Evolutionary conservation across 2,888 invertebrate species (phyloP).

Genomic region (Chromoteleia sp.): DNA sequence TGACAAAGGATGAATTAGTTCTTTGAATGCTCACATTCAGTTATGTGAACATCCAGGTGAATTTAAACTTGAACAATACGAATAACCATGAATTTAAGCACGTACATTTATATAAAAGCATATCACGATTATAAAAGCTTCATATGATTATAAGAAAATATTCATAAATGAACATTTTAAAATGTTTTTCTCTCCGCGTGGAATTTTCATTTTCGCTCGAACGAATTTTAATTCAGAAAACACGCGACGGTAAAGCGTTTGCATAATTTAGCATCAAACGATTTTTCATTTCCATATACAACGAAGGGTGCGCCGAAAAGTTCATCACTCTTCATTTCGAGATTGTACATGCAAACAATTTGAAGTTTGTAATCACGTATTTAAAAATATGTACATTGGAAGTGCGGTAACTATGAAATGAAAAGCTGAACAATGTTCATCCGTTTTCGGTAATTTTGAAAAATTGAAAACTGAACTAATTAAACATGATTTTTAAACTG

Average conservation of each 20-base stretch:
- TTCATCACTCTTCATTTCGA: constrained; percentile 8
- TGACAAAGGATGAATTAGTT: background rate
- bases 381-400: too few species aligned
- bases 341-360: background rate
- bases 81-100: constrained; percentile 25
- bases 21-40: constrained; percentile 19
- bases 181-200: background rate
- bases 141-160: constrained; percentile 13
- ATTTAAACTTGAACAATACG: constrained; percentile 11
- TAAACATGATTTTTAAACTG: too few species aligned
- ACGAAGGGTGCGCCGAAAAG: constrained; percentile 16
- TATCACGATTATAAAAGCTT: constrained; percentile 8
- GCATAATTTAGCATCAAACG: constrained; percentile 30
- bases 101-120: constrained; percentile 13
- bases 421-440: too few species aligned
- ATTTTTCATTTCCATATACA: constrained; percentile 28
- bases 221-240: constrained; percentile 26
- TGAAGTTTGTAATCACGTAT: background rate
- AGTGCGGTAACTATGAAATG: too few species aligned
- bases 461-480: too few species aligned
- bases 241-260: constrained; percentile 5
- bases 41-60: constrained; percentile 6
- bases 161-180: constrained; percentile 13
- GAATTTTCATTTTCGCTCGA: constrained; percentile 2
- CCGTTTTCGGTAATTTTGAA: too few species aligned